Evolutionary conservation across 2,797 vertebrate genomes (phyloP).

Genomic region (Danio choprae): DNA sequence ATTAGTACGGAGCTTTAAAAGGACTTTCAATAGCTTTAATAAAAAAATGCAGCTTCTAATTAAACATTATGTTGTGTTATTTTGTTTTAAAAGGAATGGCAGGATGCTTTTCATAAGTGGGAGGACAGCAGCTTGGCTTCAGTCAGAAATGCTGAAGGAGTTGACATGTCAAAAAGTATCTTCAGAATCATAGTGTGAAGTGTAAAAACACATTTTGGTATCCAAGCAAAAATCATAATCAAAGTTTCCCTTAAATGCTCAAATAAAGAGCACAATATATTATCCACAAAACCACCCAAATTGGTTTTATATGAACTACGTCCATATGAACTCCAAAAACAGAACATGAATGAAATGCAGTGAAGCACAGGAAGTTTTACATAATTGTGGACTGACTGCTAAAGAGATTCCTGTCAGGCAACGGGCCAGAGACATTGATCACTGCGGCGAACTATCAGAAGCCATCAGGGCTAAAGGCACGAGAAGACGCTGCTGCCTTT

Average conservation of each 20-base stretch:
- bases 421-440: slow-evolving; percentile 14
- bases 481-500: slow-evolving; percentile 19
- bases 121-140: slow-evolving; percentile 4
- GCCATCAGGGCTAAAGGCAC: slow-evolving; percentile 21
- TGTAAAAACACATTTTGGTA: not conserved
- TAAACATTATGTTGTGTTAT: not conserved
- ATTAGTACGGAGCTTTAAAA: not conserved
- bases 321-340: not conserved
- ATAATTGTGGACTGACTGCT: slow-evolving; percentile 16
- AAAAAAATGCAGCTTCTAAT: slow-evolving; percentile 3
- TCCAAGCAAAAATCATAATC: not conserved
- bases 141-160: not conserved
- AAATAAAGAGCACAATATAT: not conserved
- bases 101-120: not conserved
- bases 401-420: slow-evolving; percentile 5
- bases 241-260: not conserved
- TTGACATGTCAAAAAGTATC: slow-evolving; percentile 3
- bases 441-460: slow-evolving; percentile 25
- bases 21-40: not conserved
- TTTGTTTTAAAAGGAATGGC: not conserved
- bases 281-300: not conserved
- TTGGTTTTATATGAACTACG: not conserved
- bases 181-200: not conserved
- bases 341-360: not conserved
- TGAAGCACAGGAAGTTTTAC: not conserved